phyloP scores from a whole-genome alignment of 1,140 invertebrate genomes.

The Colletes gigas region DNA sequence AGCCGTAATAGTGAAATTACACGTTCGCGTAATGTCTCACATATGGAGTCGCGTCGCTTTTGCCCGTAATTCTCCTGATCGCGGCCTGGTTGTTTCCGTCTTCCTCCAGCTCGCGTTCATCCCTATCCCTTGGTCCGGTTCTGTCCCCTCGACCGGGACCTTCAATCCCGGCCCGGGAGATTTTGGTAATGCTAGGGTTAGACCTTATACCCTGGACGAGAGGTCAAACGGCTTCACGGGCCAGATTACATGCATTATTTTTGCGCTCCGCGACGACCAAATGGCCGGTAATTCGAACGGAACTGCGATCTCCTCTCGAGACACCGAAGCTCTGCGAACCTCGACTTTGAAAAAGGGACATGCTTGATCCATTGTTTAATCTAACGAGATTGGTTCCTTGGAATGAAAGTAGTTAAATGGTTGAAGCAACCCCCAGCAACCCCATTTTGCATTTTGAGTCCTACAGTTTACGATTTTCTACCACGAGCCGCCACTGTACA shows the following conservation, averaged over 20 bases:
- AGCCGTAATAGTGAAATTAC: conserved; percentile 81
- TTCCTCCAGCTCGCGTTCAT: no score
- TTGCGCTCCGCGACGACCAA: conserved; percentile 60
- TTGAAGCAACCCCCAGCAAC: no score
- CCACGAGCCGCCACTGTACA: no score
- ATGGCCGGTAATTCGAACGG: conserved; percentile 61
- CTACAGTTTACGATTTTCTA: no score
- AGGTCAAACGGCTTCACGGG: conserved; percentile 73
- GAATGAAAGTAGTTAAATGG: no score
- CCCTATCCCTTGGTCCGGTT: neutral
- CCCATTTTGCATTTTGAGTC: no score
- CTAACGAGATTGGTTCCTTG: no score
- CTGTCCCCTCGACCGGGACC: conserved; percentile 19
- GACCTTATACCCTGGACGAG: conserved; percentile 64
- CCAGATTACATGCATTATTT: conserved; percentile 75
- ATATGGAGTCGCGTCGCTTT: conserved; percentile 70
- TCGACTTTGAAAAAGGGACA: neutral
- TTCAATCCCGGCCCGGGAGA: conserved; percentile 50
- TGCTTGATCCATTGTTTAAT: no score
- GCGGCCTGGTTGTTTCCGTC: conserved; percentile 29
- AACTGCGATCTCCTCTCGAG: conserved; percentile 20
- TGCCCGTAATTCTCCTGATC: conserved; percentile 68
- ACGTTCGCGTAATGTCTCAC: conserved; percentile 73
- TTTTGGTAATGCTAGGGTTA: conserved; percentile 77
- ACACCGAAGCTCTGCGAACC: neutral